phyloP scores from a whole-genome alignment of 2,113 vertebrate species.

The Ptyas mucosa region DNA sequence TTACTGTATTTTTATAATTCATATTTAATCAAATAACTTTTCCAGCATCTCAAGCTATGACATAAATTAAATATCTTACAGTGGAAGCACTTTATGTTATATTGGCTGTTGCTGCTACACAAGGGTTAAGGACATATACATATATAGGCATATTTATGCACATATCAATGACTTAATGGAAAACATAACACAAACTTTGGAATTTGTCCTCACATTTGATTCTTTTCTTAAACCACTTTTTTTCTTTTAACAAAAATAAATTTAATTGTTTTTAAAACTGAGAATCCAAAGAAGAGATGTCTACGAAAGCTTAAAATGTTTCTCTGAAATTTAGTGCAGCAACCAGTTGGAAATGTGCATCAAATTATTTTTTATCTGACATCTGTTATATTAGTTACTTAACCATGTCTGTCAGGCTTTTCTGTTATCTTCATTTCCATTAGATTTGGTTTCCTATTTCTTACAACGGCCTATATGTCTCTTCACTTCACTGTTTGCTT shows the following conservation, averaged over 20 bases:
- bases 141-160: too few relatives aligned
- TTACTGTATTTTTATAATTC: background rate
- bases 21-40: background rate
- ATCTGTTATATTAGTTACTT: background rate
- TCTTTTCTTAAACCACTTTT: background rate
- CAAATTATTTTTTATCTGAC: background rate
- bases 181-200: too few relatives aligned
- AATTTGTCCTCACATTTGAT: too few relatives aligned
- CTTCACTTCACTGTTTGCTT: background rate
- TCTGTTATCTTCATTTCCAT: background rate
- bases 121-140: background rate
- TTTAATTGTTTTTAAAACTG: background rate
- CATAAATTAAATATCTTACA: background rate
- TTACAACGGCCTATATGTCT: background rate
- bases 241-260: background rate
- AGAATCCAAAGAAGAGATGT: background rate
- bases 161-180: too few relatives aligned
- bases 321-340: background rate
- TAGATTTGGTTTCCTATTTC: background rate
- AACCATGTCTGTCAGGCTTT: background rate
- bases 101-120: background rate
- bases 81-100: background rate
- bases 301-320: background rate
- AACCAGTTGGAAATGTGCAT: background rate
- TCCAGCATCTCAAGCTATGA: background rate